Evolutionary conservation across 2,888 invertebrate species (phyloP).

Genomic region (Epirrhoe tristata): DNA sequence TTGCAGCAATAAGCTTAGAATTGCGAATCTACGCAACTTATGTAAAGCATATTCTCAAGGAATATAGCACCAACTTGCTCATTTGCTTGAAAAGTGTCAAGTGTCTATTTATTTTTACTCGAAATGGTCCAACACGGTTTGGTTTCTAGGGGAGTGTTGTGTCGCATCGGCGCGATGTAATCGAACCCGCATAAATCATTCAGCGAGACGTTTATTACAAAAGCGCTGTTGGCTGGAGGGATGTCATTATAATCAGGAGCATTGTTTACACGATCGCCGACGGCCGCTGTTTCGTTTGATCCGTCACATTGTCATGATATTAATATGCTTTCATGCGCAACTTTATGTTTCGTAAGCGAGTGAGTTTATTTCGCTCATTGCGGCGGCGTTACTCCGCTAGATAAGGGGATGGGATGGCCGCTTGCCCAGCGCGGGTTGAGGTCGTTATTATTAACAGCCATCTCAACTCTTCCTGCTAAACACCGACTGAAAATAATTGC

Average conservation of each 20-base stretch:
- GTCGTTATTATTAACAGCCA: background rate
- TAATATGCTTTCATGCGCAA: background rate
- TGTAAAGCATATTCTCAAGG: background rate
- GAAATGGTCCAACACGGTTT: background rate
- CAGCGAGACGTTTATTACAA: slow-evolving; percentile 19
- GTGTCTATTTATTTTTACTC: background rate
- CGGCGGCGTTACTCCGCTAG: background rate
- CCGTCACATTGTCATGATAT: slow-evolving; percentile 5
- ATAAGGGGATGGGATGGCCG: background rate
- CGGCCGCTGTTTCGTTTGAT: slow-evolving; percentile 5
- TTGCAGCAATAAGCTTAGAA: background rate
- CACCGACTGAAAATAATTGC: background rate
- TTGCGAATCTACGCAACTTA: background rate
- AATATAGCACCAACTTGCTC: background rate
- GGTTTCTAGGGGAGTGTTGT: background rate
- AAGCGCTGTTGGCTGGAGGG: slow-evolving; percentile 14
- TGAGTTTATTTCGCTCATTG: background rate
- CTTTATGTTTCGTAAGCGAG: background rate
- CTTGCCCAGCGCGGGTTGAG: background rate
- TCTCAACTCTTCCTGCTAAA: background rate
- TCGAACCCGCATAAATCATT: slow-evolving; percentile 24
- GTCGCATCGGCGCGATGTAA: background rate
- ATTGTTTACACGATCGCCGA: slow-evolving; percentile 12
- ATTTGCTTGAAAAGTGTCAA: background rate
- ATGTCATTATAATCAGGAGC: slow-evolving; percentile 19